Conservation (phyloP, 1,140 invertebrate species). For the Linepithema humile region DNA sequence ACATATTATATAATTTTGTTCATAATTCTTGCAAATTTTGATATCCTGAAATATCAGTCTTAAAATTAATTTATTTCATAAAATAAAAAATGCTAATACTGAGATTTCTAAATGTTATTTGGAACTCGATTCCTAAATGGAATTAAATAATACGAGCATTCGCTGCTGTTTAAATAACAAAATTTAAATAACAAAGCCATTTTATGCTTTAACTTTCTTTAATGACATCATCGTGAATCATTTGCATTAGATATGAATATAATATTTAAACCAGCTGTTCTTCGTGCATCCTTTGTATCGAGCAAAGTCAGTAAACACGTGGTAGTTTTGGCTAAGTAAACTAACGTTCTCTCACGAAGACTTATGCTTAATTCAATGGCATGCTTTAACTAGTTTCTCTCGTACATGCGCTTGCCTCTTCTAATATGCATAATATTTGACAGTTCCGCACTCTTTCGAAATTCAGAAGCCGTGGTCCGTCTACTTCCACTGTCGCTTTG, state of each 20-base stretch:
- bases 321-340: no score
- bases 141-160: not conserved
- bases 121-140: no score
- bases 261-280: not conserved
- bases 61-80: no score
- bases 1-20: not conserved
- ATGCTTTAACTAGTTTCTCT: slow-evolving; percentile 14
- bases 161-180: not conserved
- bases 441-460: slow-evolving; percentile 31
- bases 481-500: slow-evolving; percentile 25
- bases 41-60: no score
- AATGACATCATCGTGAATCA: not conserved
- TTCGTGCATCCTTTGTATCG: not conserved
- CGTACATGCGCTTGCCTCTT: slow-evolving; percentile 5
- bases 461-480: slow-evolving; percentile 34
- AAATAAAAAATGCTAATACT: no score
- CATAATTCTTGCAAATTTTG: no score
- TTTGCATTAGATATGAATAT: slow-evolving; percentile 8
- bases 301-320: slow-evolving; percentile 5
- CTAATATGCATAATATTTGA: slow-evolving; percentile 6
- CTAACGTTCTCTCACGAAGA: no score
- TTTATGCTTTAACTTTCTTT: slow-evolving; percentile 24
- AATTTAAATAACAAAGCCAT: not conserved
- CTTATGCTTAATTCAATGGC: slow-evolving; percentile 51
- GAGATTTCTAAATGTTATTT: no score